phyloP scores from a whole-genome alignment of 2,888 invertebrate species.

The Trissonchulus latispiculum region DNA sequence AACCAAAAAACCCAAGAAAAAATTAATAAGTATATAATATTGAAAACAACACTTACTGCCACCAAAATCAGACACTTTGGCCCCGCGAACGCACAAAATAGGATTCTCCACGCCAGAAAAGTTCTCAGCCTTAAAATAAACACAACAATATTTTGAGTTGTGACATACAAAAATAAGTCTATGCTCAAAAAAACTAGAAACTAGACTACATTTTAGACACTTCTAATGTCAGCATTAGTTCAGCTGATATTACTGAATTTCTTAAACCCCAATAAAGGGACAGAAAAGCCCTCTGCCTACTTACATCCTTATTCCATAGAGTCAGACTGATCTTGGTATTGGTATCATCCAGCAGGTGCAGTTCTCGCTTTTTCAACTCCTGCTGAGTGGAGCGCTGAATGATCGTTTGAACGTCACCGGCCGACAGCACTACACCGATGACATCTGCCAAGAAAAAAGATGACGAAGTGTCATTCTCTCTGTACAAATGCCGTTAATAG shows the following conservation, averaged over 20 bases:
- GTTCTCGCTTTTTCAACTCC: conserved; percentile 76
- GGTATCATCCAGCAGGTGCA: conserved; percentile 72
- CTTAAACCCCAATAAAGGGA: too few species aligned
- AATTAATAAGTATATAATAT: too few species aligned
- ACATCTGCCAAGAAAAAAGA: conserved; percentile 61
- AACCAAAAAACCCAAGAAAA: too few species aligned
- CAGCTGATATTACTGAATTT: too few species aligned
- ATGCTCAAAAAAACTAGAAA: too few species aligned
- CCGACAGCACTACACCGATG: conserved; percentile 70
- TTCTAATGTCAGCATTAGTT: too few species aligned
- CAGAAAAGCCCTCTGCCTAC: too few species aligned
- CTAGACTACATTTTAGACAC: too few species aligned
- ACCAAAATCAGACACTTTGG: background rate
- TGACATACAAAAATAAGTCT: too few species aligned
- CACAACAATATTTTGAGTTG: too few species aligned
- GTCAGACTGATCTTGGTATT: conserved; percentile 67
- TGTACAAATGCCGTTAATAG: too few species aligned
- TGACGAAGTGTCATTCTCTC: too few species aligned
- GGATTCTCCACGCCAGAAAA: background rate
- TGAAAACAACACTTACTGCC: background rate
- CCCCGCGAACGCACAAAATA: background rate
- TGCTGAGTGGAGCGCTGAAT: conserved; percentile 63
- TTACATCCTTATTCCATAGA: conserved; percentile 66
- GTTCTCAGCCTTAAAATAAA: background rate
- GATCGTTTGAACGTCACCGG: conserved; percentile 61